These are phyloP conservation scores for Lycophotia porphyrea DNA, from an alignment of 2,888 invertebrate species.

Conservation along the genomic window DNA sequence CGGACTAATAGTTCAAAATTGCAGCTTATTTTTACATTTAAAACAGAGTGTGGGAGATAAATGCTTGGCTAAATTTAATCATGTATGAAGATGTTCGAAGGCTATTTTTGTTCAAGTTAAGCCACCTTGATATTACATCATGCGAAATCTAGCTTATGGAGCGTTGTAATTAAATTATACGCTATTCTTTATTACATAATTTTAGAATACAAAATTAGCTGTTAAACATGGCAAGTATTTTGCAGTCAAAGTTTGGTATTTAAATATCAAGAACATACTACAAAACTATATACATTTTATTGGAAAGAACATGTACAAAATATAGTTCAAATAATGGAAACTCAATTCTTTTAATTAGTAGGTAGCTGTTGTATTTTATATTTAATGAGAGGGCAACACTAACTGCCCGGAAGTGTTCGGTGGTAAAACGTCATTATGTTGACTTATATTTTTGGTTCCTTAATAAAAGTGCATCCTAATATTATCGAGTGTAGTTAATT, in stretches of 20 bases:
- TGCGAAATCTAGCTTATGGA: slow-evolving; percentile 31
- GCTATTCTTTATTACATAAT: slow-evolving; percentile 13
- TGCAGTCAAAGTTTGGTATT: not conserved
- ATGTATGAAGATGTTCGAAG: slow-evolving; percentile 23
- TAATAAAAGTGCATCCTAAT: not conserved
- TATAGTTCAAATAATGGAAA: slow-evolving; percentile 8
- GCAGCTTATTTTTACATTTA: slow-evolving; percentile 54
- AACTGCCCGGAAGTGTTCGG: not conserved
- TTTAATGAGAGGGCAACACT: too few relatives aligned
- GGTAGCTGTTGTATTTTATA: too few relatives aligned
- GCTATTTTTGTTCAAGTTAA: slow-evolving; percentile 24
- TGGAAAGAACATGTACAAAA: slow-evolving; percentile 8
- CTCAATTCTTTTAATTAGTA: not conserved
- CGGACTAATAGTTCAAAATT: slow-evolving; percentile 68
- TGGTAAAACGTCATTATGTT: not conserved
- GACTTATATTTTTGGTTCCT: not conserved
- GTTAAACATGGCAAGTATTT: slow-evolving; percentile 9
- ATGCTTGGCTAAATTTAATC: slow-evolving; percentile 32
- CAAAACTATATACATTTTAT: not conserved
- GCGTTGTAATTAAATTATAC: slow-evolving; percentile 45
- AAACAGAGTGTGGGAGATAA: slow-evolving; percentile 25
- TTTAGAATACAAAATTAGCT: not conserved
- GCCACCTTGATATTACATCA: slow-evolving; percentile 23
- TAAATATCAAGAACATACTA: not conserved
- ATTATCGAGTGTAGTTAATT: not conserved